A percentile compares a stretch with the other conserved stretches of the same genome.
Evolutionary conservation across 2,113 vertebrate genomes (phyloP).

Genomic region (Tragelaphus buxtoni): DNA sequence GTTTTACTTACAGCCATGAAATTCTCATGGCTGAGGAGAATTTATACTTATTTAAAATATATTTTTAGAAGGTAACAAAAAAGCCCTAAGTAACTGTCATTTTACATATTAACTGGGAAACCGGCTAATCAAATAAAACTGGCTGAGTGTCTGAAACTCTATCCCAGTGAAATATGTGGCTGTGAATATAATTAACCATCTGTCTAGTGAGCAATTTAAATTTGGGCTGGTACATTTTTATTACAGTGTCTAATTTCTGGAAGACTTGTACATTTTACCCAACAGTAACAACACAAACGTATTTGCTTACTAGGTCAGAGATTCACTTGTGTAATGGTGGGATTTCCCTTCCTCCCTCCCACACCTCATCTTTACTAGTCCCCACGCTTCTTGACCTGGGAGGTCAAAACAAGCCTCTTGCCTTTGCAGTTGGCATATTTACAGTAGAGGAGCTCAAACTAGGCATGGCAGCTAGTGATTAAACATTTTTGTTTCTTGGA

Average conservation of each 20-base stretch:
- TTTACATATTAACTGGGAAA: constrained; percentile 77
- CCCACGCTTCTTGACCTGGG: constrained; percentile 26
- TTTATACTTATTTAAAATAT: constrained; percentile 57
- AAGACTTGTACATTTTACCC: constrained; percentile 55
- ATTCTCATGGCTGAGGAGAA: constrained; percentile 37
- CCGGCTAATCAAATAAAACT: constrained; percentile 78
- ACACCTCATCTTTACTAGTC: background rate
- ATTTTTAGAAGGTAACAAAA: constrained; percentile 74
- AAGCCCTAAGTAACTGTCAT: constrained; percentile 76
- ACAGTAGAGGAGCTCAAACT: constrained; percentile 21
- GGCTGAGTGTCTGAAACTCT: constrained; percentile 82
- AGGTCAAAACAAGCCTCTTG: constrained; percentile 29
- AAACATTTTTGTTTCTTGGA: background rate
- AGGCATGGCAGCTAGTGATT: background rate
- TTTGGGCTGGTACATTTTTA: constrained; percentile 73
- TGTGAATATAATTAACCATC: constrained; percentile 85
- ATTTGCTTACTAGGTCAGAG: constrained; percentile 62
- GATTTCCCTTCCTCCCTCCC: background rate
- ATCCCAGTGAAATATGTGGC: constrained; percentile 81
- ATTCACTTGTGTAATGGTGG: constrained; percentile 44
- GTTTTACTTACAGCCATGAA: constrained; percentile 44
- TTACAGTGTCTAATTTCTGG: constrained; percentile 69
- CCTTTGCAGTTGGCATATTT: background rate
- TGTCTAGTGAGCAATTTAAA: constrained; percentile 79
- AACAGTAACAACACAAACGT: constrained; percentile 45